A percentile compares a stretch with the other conserved stretches of the same genome.
These are phyloP conservation scores for Tenebrosternarchus preto DNA, from an alignment of 2,113 vertebrate species.

Conservation along the genomic window DNA sequence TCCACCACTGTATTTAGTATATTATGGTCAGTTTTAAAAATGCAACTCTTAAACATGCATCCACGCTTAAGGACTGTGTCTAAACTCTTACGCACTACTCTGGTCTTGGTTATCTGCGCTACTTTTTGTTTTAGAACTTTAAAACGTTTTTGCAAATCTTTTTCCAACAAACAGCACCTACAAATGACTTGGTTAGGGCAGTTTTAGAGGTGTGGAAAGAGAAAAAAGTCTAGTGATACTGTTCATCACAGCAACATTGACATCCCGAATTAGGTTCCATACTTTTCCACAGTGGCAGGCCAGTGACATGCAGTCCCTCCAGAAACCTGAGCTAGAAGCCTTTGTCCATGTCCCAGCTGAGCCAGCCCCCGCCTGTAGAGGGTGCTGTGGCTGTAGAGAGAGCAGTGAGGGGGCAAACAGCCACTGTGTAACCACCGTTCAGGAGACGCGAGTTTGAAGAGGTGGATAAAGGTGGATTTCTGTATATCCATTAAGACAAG, in stretches of 20 bases:
- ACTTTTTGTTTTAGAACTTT: no score
- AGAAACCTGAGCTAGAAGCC: constrained; percentile 31
- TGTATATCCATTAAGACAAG: constrained; percentile 46
- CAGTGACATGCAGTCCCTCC: constrained; percentile 16
- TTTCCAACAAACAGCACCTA: not conserved
- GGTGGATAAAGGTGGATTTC: constrained; percentile 63
- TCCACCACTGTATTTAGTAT: no score
- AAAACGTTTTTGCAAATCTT: not conserved
- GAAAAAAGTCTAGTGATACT: not conserved
- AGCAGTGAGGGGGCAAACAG: constrained; percentile 45
- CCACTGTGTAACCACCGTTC: constrained; percentile 31
- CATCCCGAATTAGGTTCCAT: constrained; percentile 33
- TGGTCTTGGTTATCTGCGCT: no score
- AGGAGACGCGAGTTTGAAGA: constrained; percentile 30
- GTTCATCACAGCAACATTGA: constrained; percentile 38
- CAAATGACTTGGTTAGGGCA: not conserved
- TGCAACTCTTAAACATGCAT: not conserved
- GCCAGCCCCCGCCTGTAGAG: constrained; percentile 24
- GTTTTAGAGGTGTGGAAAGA: not conserved
- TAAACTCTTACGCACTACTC: not conserved
- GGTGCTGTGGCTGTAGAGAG: constrained; percentile 32
- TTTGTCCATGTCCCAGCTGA: constrained; percentile 44
- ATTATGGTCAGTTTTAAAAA: no score
- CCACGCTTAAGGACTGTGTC: not conserved
- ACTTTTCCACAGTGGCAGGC: constrained; percentile 26